These are phyloP conservation scores for Ethmia dodecea DNA, from an alignment of 2,888 invertebrate genomes.

Conservation along the genomic window DNA sequence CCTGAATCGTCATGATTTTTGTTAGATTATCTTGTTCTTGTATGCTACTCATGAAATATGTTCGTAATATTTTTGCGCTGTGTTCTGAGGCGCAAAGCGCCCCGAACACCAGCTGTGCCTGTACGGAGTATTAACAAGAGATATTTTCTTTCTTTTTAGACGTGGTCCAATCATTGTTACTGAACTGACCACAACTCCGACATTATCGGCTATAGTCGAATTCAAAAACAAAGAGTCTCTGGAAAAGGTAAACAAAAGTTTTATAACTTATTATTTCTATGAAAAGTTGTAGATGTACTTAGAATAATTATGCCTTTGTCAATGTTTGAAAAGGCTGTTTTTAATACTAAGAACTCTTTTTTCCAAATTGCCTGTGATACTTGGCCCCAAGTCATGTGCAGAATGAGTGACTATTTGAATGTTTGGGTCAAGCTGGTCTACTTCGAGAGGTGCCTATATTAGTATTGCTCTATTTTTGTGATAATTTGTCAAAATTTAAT, in stretches of 20 bases:
- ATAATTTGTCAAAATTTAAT: slow-evolving; percentile 25
- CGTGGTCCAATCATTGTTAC: slow-evolving; percentile 78
- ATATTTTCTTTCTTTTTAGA: slow-evolving; percentile 76
- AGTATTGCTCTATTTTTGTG: slow-evolving; percentile 19
- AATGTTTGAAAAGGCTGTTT: slow-evolving; percentile 26
- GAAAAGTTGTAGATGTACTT: slow-evolving; percentile 27
- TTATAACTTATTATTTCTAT: slow-evolving; percentile 57
- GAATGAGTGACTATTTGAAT: slow-evolving; percentile 74
- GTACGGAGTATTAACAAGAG: slow-evolving; percentile 66
- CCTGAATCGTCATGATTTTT: slow-evolving; percentile 34
- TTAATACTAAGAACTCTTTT: slow-evolving; percentile 45
- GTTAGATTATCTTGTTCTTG: slow-evolving; percentile 15
- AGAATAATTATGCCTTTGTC: slow-evolving; percentile 29
- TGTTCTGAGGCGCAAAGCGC: slow-evolving; percentile 51
- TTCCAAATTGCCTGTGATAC: slow-evolving; percentile 54
- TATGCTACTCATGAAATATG: slow-evolving; percentile 23
- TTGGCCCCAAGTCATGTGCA: slow-evolving; percentile 41
- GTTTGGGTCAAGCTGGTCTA: slow-evolving; percentile 64
- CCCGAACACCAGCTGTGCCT: slow-evolving; percentile 39
- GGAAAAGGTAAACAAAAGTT: slow-evolving; percentile 73
- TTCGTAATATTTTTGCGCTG: slow-evolving; percentile 11
- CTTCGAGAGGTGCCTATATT: slow-evolving; percentile 23
- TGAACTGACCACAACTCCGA: slow-evolving; percentile 77
- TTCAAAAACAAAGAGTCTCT: slow-evolving; percentile 77
- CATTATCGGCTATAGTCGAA: slow-evolving; percentile 77